phyloP scores from a whole-genome alignment of 1,140 invertebrate species.

The Hylaeus volcanicus region DNA sequence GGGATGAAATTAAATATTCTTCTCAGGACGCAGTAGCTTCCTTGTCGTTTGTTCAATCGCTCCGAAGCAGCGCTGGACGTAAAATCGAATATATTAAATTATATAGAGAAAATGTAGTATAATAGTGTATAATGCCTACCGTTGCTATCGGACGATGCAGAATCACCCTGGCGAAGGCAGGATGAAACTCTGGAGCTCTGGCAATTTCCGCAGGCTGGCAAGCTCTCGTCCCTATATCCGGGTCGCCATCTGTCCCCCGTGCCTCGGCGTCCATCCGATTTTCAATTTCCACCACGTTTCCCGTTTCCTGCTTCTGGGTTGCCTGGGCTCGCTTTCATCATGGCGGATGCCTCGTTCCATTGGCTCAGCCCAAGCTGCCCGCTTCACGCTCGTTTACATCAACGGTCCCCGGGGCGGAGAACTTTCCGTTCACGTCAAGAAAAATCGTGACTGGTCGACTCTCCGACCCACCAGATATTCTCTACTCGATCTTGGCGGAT shows the following conservation, averaged over 20 bases:
- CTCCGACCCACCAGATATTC: background rate
- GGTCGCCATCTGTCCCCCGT: constrained; percentile 66
- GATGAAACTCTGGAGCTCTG: constrained; percentile 59
- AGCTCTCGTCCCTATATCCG: constrained; percentile 66
- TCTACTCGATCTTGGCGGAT: background rate
- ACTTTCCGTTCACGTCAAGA: background rate
- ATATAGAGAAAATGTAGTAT: too few relatives aligned
- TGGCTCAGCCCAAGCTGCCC: constrained; percentile 22
- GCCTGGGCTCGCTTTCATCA: constrained; percentile 40
- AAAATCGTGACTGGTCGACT: background rate
- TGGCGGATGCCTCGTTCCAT: constrained; percentile 45
- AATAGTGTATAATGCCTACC: too few relatives aligned
- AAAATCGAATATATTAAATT: too few relatives aligned
- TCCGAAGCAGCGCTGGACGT: too few relatives aligned
- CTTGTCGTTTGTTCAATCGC: too few relatives aligned
- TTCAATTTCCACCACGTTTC: constrained; percentile 81
- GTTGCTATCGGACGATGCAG: too few relatives aligned
- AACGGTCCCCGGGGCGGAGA: background rate
- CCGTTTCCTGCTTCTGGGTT: constrained; percentile 74
- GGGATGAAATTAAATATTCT: too few relatives aligned
- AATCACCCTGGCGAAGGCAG: constrained; percentile 16
- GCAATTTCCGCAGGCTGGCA: constrained; percentile 74
- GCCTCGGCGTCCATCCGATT: constrained; percentile 75
- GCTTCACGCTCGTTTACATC: constrained; percentile 33
- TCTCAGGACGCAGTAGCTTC: too few relatives aligned